Evolutionary conservation across 1,140 invertebrate species (phyloP), one percentile per base, ranked within the genome.

Genomic region (Drosophila prosaltans): DNA sequence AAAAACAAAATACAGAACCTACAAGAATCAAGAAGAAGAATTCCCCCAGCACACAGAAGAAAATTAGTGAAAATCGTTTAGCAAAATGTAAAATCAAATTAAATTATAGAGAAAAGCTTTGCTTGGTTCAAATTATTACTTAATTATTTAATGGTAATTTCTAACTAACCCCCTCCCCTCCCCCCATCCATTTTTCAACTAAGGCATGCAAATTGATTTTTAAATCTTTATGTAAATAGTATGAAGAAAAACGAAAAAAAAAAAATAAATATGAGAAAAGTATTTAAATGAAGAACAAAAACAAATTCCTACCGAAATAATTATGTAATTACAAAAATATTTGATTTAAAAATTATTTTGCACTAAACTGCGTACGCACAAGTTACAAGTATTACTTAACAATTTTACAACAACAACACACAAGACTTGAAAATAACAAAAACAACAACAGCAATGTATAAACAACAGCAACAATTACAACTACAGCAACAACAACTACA

Each of bases 261-360:
- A 51, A 40, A 24, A 45, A 24, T 0, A 2, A 48, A 21, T 16
- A 48, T 48, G 21, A 48, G 16, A 24, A 81, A 86, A 71, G 66
- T 79, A 86, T 82, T 86, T 36, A 82, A 82, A 58, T 79, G 69
- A 88, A 71, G 76, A 88, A 88, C 83, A 88, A 83, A 36, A 88
- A 88, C 83, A 88, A 89, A 88, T 89, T 89, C 84, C 83, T 89
- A 88, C 83, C 83, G 83, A 88, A 80, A 75, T 65, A 77, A 66
- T 79, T 86, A 45, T 81, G 68, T 68, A 86, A 72, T 65, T 69
- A 67, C 26, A 64, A 72, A 64, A 72, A 60, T 55, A 69, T 40
- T 73, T 30, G 51, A 72, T 59, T 59, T 59, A 48, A 67, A 48
- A 67, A 65, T 72, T 65, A 64, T 71, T 78, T 77, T 77, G 36